Base-by-base conservation (phyloP, 2,888 invertebrate genomes). In the Tetheella fluctuosa region DNA sequence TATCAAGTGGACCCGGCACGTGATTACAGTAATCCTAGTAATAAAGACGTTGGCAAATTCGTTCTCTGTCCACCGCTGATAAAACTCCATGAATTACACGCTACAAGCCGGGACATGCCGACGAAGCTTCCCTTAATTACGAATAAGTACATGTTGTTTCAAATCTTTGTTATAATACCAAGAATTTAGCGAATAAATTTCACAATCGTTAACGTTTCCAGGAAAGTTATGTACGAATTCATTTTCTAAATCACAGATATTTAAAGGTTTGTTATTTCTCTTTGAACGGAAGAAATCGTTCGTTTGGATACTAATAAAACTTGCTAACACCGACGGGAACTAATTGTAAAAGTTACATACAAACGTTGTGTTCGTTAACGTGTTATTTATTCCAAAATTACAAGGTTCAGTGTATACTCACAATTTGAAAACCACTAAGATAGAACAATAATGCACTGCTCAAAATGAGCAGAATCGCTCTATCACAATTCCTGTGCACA, bases 41-140 rank as follows among this genome's bases (percentile, higher is more conserved):
- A 77, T 76, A 74, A 76, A 77, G 73, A 74, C 71, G 69, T 65
- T 72, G 65, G 72, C 70, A 74, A 73, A 73, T 73, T 71, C 69
- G 65, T 70, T 69, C 69, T 67, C 74, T 73, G 74, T 64, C 67
- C 65, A 58, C 58, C 59, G 65, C 72, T 77, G 77, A 78, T 77
- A 77, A 76, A 71, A 71, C 70, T 55, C 37, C 25, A 20, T 54
- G 54, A 54, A 34, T 54, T 30, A 54, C 54, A 12, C 55, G 55
- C 12, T 15, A 55, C 13, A 55, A 37, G 34, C 20, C 55, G 10
- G 7, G 10, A 15, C 30, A 25, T n/a, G n/a, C n/a, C n/a, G 15
- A 10, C 20, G 13, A 20, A 52, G 15, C 13, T 34, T 55, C 23
- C 6, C 34, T 15, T 54, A 34, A 34, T 54, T 54, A 20, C 8